Base-by-base conservation (phyloP, 2,888 invertebrate genomes). In the Micoletzkya japonica region DNA sequence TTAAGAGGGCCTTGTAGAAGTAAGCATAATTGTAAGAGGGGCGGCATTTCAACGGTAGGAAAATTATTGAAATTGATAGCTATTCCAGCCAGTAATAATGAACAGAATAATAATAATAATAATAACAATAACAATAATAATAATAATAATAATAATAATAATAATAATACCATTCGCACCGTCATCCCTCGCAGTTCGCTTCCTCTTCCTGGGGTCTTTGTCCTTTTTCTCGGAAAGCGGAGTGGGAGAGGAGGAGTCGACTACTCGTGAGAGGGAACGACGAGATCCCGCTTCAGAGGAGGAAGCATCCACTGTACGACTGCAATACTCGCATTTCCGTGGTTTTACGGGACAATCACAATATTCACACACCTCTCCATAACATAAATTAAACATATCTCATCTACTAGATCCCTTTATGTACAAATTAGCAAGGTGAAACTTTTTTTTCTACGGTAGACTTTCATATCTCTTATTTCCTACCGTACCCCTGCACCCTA, bases 391-490 rank as follows among this genome's bases (percentile, higher is more conserved):
- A 49, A 49, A n/a, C 50, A 50, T 24, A n/a, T 50, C 1, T n/a
- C 17, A 24, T 50, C 20, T 6, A 14, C 50, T 50, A 50, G 24
- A 6, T 50, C 24, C 17, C 20, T 4, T 50, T 20, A 17, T n/a
- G 34, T 2, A 57, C n/a, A 20, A 32, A 57, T 34, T 17, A 57
- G 17, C 32, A 32, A 30, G 34, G 57, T n/a, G 14, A 32, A 32
- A 10, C n/a, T n/a, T n/a, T n/a, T n/a, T n/a, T n/a, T n/a, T n/a
- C n/a, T n/a, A n/a, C n/a, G n/a, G n/a, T 54, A 56, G 39, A 30
- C 10, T 68, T 70, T 44, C 50, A 17, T 26, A 70, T 72, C 61
- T 39, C 61, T 69, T 70, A 52, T 54, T 10, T 49, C 34, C 39
- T 24, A 34, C 68, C 26, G 34, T 26, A 60, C 50, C 30, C 10